phyloP scores from a whole-genome alignment of 2,113 vertebrate species.

The Onychorhynchus coronatus region DNA sequence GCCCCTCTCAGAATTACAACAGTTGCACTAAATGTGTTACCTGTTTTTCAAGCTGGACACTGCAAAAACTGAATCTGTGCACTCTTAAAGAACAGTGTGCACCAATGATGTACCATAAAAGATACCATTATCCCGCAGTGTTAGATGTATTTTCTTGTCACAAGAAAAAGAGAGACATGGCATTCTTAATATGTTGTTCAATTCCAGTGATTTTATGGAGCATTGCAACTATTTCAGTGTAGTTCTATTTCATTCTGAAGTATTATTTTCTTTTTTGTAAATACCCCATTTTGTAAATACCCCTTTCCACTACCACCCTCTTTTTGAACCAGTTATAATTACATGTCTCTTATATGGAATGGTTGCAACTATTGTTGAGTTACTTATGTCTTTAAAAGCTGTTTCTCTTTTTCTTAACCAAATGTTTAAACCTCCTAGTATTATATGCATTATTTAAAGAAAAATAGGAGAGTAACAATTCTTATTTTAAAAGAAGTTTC shows the following conservation, averaged over 20 bases:
- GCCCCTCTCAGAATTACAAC: neutral
- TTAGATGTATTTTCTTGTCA: conserved; percentile 12
- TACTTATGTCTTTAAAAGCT: neutral
- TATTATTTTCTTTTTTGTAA: neutral
- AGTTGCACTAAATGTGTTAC: neutral
- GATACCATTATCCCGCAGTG: neutral
- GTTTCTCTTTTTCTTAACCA: neutral
- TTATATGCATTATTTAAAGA: neutral
- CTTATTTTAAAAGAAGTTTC: neutral
- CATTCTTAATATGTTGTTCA: neutral
- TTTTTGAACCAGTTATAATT: neutral
- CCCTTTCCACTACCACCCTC: neutral
- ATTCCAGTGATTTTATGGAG: neutral
- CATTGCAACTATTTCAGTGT: neutral
- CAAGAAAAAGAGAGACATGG: neutral
- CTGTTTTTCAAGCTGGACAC: neutral
- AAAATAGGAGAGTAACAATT: neutral
- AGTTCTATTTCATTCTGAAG: neutral
- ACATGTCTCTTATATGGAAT: neutral
- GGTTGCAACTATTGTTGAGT: neutral
- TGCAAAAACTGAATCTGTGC: neutral
- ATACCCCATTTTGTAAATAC: neutral
- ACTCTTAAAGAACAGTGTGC: neutral
- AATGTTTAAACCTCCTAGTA: neutral
- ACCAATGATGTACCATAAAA: neutral